Percentiles rank a stretch among this genome's conserved stretches.
phyloP scores from a whole-genome alignment of 2,888 invertebrate species.

The Selenia dentaria region DNA sequence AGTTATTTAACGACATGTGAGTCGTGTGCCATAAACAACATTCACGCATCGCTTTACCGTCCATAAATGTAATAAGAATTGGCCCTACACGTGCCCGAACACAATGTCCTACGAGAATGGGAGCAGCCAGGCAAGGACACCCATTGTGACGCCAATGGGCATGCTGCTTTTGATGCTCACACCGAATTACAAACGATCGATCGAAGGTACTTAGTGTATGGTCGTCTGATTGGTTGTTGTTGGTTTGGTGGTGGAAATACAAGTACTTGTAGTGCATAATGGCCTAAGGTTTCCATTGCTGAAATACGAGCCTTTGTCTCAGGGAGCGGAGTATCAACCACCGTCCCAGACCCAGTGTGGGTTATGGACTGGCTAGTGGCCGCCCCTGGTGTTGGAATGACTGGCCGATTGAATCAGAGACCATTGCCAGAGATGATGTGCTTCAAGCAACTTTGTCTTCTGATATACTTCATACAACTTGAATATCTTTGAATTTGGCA shows the following conservation, averaged over 20 bases:
- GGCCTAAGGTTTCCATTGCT: too few relatives aligned
- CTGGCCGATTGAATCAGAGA: too few relatives aligned
- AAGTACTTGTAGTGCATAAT: too few relatives aligned
- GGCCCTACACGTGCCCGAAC: constrained; percentile 3
- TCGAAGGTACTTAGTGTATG: constrained; percentile 5
- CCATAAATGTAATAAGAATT: constrained; percentile 11
- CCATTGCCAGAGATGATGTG: too few relatives aligned
- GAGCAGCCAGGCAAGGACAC: constrained; percentile 16
- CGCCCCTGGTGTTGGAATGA: too few relatives aligned
- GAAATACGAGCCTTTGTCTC: too few relatives aligned
- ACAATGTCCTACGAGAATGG: constrained; percentile 8
- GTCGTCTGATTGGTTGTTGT: constrained; percentile 11
- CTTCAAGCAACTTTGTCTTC: too few relatives aligned
- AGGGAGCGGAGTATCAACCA: too few relatives aligned
- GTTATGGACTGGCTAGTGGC: too few relatives aligned
- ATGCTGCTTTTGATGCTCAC: constrained; percentile 4
- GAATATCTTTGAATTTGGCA: too few relatives aligned
- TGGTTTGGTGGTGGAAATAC: not conserved
- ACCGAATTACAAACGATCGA: constrained; percentile 14
- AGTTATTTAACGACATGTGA: constrained; percentile 8
- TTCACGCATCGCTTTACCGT: constrained; percentile 8
- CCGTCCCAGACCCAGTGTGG: too few relatives aligned
- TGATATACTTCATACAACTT: too few relatives aligned
- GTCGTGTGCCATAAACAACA: constrained; percentile 11
- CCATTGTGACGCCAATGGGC: constrained; percentile 15